These are phyloP conservation scores for Tenthredo distinguenda DNA, from an alignment of 2,888 invertebrate species.

Conservation along the genomic window DNA sequence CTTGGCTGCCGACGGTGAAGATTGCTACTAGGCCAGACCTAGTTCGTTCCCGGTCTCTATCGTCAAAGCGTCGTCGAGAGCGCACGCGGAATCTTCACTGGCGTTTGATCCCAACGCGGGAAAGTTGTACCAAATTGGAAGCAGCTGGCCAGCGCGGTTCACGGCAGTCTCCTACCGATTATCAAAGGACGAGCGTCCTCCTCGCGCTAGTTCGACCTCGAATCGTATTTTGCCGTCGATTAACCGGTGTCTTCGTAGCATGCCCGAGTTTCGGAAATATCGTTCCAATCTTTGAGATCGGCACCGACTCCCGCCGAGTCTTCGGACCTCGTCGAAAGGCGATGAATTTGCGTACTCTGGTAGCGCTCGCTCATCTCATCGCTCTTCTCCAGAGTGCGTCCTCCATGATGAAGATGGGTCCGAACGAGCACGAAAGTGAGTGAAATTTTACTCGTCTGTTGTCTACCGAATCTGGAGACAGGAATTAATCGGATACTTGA, in stretches of 20 bases:
- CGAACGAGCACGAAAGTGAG: constrained; percentile 70
- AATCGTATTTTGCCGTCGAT: background rate
- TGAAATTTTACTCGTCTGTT: constrained; percentile 40
- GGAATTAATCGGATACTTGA: constrained; percentile 8
- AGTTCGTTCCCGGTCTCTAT: constrained; percentile 30
- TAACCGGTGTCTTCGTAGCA: constrained; percentile 4
- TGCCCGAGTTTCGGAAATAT: background rate
- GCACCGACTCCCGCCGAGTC: background rate
- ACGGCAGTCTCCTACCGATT: background rate
- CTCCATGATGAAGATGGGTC: constrained; percentile 66
- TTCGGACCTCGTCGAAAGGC: constrained; percentile 14
- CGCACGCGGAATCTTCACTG: background rate
- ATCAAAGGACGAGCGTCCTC: background rate
- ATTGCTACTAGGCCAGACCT: constrained; percentile 4
- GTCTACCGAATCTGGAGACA: background rate
- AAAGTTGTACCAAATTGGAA: background rate
- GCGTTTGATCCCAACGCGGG: background rate
- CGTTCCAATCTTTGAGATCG: background rate
- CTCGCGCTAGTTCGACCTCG: background rate
- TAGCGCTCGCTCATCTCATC: constrained; percentile 61
- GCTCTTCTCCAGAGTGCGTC: constrained; percentile 59
- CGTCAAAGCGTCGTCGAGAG: constrained; percentile 14
- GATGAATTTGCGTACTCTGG: constrained; percentile 56
- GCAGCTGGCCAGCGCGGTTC: background rate
- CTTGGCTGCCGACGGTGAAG: constrained; percentile 25